These are phyloP conservation scores for Lipophrys pholis DNA, from an alignment of 2,113 vertebrate genomes.

Conservation along the genomic window DNA sequence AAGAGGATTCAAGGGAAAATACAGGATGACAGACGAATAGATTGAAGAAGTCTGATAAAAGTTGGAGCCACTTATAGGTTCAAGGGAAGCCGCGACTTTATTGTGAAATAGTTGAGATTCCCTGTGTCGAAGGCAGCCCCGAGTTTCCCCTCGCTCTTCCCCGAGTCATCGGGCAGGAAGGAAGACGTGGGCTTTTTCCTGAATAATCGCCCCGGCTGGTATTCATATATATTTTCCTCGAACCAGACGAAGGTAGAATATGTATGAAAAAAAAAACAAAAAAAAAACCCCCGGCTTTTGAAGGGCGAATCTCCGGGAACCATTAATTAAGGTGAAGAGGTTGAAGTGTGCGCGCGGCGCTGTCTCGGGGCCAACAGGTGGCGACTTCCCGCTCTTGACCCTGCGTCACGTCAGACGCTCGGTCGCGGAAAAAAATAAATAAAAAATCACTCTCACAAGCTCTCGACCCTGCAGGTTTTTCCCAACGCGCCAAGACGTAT, in stretches of 20 bases:
- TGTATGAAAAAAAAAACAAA: conserved; percentile 2
- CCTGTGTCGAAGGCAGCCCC: too few relatives aligned
- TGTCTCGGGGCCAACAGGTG: conserved; percentile 36
- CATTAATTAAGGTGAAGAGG: conserved; percentile 39
- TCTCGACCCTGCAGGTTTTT: conserved; percentile 27
- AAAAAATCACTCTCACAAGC: conserved; percentile 17
- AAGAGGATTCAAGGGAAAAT: neutral
- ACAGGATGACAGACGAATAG: too few relatives aligned
- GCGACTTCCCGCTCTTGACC: conserved; percentile 42
- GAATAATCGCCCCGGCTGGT: conserved; percentile 29
- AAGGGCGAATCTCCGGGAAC: conserved; percentile 32
- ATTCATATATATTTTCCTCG: conserved; percentile 4
- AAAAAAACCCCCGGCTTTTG: neutral
- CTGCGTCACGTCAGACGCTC: conserved; percentile 13
- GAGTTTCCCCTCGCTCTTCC: too few relatives aligned
- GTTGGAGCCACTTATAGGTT: too few relatives aligned
- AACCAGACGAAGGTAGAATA: conserved; percentile 7
- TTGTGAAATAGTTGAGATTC: too few relatives aligned
- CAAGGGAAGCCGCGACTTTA: too few relatives aligned
- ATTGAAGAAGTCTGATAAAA: too few relatives aligned
- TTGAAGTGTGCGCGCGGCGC: conserved; percentile 20
- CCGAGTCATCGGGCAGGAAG: neutral
- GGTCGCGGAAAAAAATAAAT: conserved; percentile 1
- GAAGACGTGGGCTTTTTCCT: too few relatives aligned
- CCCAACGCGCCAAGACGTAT: too few relatives aligned